A percentile compares a stretch with the other conserved stretches of the same genome.
Conservation (phyloP, 2,888 invertebrate genomes). For the Panorpa germanica region DNA sequence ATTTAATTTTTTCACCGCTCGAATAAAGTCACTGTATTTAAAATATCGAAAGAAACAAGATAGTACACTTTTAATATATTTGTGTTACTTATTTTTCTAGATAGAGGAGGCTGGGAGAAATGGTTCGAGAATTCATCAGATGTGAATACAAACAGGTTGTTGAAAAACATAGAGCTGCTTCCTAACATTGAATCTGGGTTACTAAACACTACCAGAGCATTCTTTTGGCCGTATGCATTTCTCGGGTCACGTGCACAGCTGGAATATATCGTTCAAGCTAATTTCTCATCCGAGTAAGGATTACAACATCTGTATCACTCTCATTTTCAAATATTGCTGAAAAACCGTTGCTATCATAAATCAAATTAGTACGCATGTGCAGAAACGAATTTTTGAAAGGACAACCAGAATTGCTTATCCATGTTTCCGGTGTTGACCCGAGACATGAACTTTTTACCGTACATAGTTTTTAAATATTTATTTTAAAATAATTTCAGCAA, state of each 20-base stretch:
- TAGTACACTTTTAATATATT: constrained; percentile 3
- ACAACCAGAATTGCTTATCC: neutral
- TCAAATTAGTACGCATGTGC: no score
- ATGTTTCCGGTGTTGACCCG: neutral
- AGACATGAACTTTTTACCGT: no score
- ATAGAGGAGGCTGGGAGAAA: constrained; percentile 54
- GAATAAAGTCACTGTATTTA: no score
- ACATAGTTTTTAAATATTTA: no score
- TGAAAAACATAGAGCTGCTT: constrained; percentile 47
- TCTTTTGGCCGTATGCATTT: constrained; percentile 63
- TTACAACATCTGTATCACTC: constrained; percentile 5
- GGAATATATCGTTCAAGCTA: constrained; percentile 51
- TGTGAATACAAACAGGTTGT: constrained; percentile 33
- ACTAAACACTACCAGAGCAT: constrained; percentile 51
- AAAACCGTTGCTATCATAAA: no score
- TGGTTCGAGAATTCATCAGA: constrained; percentile 58
- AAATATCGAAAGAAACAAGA: constrained; percentile 2
- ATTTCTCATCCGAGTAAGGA: constrained; percentile 40
- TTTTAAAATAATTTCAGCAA: constrained; percentile 18
- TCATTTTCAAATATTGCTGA: neutral
- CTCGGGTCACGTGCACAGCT: constrained; percentile 52
- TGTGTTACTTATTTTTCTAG: constrained; percentile 21
- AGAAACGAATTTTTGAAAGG: no score
- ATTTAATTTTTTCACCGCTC: no score
- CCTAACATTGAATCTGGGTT: constrained; percentile 45